Evolutionary conservation across 2,888 invertebrate species (phyloP).

Genomic region (Ceraclea dissimilis): DNA sequence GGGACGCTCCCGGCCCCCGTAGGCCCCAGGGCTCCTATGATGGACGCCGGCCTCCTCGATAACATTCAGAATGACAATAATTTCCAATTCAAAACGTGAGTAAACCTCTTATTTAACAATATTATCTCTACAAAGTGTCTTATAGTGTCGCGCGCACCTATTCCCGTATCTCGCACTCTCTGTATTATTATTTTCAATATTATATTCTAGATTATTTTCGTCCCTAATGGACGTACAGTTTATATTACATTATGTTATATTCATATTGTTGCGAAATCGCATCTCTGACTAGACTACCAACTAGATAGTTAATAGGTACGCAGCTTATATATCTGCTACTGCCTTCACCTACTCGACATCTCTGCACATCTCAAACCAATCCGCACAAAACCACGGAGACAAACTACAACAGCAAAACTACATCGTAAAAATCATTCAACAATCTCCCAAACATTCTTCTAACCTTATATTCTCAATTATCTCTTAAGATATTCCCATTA

Average conservation of each 20-base stretch:
- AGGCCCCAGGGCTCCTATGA: constrained; percentile 32
- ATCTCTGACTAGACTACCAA: background rate
- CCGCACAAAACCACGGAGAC: no score
- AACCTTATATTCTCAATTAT: no score
- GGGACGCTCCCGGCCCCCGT: background rate
- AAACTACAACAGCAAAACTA: no score
- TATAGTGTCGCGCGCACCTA: constrained; percentile 20
- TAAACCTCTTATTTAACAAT: constrained; percentile 7
- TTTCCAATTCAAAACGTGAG: constrained; percentile 22
- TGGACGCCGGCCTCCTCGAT: constrained; percentile 27
- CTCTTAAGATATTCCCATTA: no score
- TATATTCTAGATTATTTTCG: constrained; percentile 37
- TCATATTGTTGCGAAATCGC: background rate
- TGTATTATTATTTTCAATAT: constrained; percentile 15
- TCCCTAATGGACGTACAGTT: constrained; percentile 25
- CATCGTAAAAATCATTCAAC: no score
- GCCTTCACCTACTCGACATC: no score
- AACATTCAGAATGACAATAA: constrained; percentile 22
- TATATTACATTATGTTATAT: background rate
- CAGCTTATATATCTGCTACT: no score
- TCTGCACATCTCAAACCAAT: no score
- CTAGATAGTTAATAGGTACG: background rate
- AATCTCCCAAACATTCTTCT: no score
- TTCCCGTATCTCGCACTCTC: background rate
- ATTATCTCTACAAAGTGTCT: constrained; percentile 7